Percentiles rank a stretch among this genome's conserved stretches.
Evolutionary conservation across 2,797 vertebrate genomes (phyloP).

Genomic region (Menidia menidia): DNA sequence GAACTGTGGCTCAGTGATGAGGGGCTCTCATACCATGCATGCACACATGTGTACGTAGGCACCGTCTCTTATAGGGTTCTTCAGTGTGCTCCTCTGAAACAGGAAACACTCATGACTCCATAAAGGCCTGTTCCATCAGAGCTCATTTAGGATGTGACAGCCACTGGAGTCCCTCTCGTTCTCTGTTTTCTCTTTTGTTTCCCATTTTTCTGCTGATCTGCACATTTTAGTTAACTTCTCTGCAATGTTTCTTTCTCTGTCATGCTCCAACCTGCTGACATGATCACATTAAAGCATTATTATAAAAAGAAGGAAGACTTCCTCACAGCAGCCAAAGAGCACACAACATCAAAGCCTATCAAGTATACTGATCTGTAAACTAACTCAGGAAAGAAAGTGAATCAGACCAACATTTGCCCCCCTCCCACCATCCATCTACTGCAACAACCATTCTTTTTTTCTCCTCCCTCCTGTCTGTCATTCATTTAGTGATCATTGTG

Average conservation of each 20-base stretch:
- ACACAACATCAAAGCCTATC: constrained; percentile 46
- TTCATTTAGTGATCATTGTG: constrained; percentile 38
- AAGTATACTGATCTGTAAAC: constrained; percentile 64
- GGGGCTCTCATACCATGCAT: constrained; percentile 56
- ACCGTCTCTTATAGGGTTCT: constrained; percentile 59
- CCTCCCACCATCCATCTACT: constrained; percentile 10
- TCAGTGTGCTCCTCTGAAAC: constrained; percentile 71
- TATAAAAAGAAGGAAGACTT: constrained; percentile 18
- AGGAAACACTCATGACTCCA: constrained; percentile 80
- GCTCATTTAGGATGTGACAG: constrained; percentile 76
- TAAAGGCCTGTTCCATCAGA: constrained; percentile 76
- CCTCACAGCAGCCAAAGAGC: constrained; percentile 40
- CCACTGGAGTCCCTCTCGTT: constrained; percentile 60
- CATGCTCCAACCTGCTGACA: constrained; percentile 33
- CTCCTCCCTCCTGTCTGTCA: constrained; percentile 20
- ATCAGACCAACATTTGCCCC: constrained; percentile 32
- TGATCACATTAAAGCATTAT: constrained; percentile 30
- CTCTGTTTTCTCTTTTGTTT: constrained; percentile 48
- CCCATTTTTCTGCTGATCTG: constrained; percentile 25
- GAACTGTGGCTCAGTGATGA: constrained; percentile 64
- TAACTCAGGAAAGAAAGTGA: constrained; percentile 42
- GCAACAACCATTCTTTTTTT: background rate
- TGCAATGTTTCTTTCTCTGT: constrained; percentile 11
- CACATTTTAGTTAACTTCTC: constrained; percentile 14
- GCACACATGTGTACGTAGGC: constrained; percentile 55